Conservation (phyloP, 2,888 invertebrate genomes). For the Mimachlamys varia region DNA sequence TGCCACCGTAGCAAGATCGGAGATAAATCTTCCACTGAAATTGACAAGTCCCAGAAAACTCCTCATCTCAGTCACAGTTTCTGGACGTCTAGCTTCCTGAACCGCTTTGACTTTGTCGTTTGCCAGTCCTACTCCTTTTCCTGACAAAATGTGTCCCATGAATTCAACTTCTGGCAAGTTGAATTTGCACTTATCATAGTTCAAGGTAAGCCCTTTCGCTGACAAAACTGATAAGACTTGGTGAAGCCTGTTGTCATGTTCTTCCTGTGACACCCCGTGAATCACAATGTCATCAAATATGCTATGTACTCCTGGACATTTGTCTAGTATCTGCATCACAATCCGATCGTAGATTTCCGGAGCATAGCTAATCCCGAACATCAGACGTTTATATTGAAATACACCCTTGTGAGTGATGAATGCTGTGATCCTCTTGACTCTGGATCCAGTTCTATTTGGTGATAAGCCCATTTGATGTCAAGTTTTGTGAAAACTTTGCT, state of each 20-base stretch:
- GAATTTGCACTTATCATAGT: slow-evolving; percentile 59
- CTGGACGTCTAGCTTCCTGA: slow-evolving; percentile 38
- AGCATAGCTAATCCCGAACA: slow-evolving; percentile 44
- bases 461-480: slow-evolving; percentile 42
- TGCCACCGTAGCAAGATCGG: slow-evolving; percentile 47
- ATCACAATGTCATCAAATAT: slow-evolving; percentile 58
- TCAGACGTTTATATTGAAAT: slow-evolving; percentile 47
- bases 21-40: slow-evolving; percentile 46
- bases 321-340: slow-evolving; percentile 45
- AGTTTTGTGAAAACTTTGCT: slow-evolving; percentile 41
- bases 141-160: slow-evolving; percentile 43
- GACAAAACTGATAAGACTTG: slow-evolving; percentile 51
- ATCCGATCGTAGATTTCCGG: slow-evolving; percentile 37
- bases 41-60: slow-evolving; percentile 55
- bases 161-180: slow-evolving; percentile 50
- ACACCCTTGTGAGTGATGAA: slow-evolving; percentile 47
- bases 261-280: slow-evolving; percentile 52
- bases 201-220: slow-evolving; percentile 57
- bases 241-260: slow-evolving; percentile 54
- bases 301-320: slow-evolving; percentile 52
- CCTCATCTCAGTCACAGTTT: slow-evolving; percentile 45
- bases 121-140: slow-evolving; percentile 42
- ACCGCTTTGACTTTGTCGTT: slow-evolving; percentile 49
- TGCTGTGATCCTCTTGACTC: slow-evolving; percentile 42
- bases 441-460: slow-evolving; percentile 45